phyloP scores from a whole-genome alignment of 2,113 vertebrate genomes.

The Sylvicapra grimmia region DNA sequence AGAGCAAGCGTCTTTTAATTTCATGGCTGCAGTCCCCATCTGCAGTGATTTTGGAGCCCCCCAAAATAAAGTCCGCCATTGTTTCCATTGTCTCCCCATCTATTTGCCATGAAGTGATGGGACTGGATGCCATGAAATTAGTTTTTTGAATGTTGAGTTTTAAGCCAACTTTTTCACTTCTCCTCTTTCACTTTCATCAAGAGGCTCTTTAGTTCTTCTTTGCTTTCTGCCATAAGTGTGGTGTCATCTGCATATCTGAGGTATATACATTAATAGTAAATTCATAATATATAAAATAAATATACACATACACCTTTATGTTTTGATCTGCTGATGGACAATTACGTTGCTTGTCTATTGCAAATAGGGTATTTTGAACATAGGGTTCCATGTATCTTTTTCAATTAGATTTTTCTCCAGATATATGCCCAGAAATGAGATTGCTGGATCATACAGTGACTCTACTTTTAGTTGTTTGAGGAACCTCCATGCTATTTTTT shows the following conservation, averaged over 20 bases:
- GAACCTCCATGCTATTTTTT: background rate
- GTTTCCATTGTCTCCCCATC: background rate
- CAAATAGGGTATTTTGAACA: background rate
- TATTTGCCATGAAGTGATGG: background rate
- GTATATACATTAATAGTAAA: background rate
- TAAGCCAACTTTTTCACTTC: background rate
- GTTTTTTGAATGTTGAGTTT: background rate
- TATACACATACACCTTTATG: background rate
- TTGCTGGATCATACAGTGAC: fast-evolving
- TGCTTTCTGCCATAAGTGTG: background rate
- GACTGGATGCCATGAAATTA: background rate
- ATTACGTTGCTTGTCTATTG: fast-evolving
- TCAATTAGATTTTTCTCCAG: background rate
- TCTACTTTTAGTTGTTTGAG: background rate
- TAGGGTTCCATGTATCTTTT: background rate
- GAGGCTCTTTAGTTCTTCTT: background rate
- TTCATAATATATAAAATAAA: background rate
- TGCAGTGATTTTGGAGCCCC: background rate
- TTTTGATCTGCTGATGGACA: background rate
- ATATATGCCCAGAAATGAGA: background rate
- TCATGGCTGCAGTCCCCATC: background rate
- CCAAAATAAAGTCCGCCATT: background rate
- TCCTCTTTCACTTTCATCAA: background rate
- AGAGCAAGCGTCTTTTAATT: background rate
- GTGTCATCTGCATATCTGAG: background rate